Conservation (phyloP, 2,888 invertebrate genomes). For the Oxytorus armatus region DNA sequence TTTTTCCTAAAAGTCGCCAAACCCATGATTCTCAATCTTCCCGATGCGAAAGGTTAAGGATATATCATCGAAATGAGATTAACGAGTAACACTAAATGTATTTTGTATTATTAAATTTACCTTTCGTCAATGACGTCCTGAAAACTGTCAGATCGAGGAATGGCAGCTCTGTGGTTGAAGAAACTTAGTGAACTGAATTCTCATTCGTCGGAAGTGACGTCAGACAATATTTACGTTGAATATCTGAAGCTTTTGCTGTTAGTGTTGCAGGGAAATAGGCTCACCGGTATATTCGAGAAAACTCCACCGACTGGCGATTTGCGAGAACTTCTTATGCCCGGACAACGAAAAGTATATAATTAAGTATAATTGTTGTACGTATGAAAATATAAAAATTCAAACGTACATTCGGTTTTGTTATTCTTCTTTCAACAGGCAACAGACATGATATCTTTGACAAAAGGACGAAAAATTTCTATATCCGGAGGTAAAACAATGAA, state of each 20-base stretch:
- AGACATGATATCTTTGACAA: slow-evolving; percentile 66
- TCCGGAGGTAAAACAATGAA: neutral
- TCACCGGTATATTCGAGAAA: slow-evolving; percentile 83
- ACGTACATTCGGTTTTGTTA: neutral
- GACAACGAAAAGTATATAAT: slow-evolving; percentile 32
- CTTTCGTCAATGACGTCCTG: neutral
- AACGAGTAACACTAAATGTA: neutral
- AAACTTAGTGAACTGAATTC: slow-evolving; percentile 76
- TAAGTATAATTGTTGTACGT: too few species aligned
- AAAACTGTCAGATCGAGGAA: slow-evolving; percentile 78
- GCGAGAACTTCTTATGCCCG: slow-evolving; percentile 74
- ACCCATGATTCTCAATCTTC: slow-evolving; percentile 83
- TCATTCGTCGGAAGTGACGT: slow-evolving; percentile 3
- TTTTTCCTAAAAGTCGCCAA: slow-evolving; percentile 84
- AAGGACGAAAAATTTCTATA: slow-evolving; percentile 24
- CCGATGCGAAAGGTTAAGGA: slow-evolving; percentile 81
- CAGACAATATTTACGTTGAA: slow-evolving; percentile 79
- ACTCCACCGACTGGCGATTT: slow-evolving; percentile 79
- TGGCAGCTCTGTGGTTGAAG: slow-evolving; percentile 84
- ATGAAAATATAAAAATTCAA: neutral
- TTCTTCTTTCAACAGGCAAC: slow-evolving; percentile 58
- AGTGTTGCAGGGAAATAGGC: slow-evolving; percentile 82
- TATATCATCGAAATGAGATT: neutral
- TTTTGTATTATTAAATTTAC: neutral
- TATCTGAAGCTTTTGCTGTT: slow-evolving; percentile 84